Percentiles rank a stretch among this genome's conserved stretches.
Evolutionary conservation across 2,797 vertebrate genomes (phyloP).

Genomic region (Serranus cabrilla): DNA sequence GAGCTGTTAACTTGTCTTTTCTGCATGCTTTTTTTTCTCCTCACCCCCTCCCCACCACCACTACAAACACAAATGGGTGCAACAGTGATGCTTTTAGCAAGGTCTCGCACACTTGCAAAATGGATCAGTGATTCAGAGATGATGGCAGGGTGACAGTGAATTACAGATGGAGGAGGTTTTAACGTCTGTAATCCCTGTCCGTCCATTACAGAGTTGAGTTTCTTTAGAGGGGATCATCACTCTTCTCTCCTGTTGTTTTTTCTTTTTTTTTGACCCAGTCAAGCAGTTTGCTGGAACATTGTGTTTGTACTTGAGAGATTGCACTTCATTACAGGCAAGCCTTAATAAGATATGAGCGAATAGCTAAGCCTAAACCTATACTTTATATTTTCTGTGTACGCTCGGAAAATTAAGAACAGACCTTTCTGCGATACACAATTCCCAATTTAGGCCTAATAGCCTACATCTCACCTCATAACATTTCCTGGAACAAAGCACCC

Average conservation of each 20-base stretch:
- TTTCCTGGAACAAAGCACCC: conserved; percentile 74
- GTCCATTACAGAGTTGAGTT: conserved; percentile 84
- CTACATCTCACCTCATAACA: conserved; percentile 78
- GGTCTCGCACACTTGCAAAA: conserved; percentile 84
- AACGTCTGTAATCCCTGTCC: conserved; percentile 84
- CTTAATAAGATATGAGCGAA: conserved; percentile 68
- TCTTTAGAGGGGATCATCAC: conserved; percentile 85
- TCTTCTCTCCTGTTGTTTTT: conserved; percentile 79
- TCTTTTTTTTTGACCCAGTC: conserved; percentile 68
- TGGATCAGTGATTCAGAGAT: conserved; percentile 86
- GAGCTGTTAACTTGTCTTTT: conserved; percentile 83
- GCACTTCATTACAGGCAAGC: conserved; percentile 64
- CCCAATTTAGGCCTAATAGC: conserved; percentile 70
- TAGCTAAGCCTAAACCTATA: conserved; percentile 51
- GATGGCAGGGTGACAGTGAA: conserved; percentile 85
- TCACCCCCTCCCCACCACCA: conserved; percentile 21
- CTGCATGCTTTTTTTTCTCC: conserved; percentile 53
- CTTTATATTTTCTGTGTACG: conserved; percentile 57
- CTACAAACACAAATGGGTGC: conserved; percentile 82
- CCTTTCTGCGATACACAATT: conserved; percentile 55
- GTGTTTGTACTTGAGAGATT: conserved; percentile 75
- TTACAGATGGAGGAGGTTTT: conserved; percentile 86
- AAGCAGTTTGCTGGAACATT: conserved; percentile 80
- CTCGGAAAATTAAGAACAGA: conserved; percentile 72
- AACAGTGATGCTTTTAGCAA: conserved; percentile 85